Base-by-base conservation (phyloP, 2,113 vertebrate genomes). In the Echinops telfairi region DNA sequence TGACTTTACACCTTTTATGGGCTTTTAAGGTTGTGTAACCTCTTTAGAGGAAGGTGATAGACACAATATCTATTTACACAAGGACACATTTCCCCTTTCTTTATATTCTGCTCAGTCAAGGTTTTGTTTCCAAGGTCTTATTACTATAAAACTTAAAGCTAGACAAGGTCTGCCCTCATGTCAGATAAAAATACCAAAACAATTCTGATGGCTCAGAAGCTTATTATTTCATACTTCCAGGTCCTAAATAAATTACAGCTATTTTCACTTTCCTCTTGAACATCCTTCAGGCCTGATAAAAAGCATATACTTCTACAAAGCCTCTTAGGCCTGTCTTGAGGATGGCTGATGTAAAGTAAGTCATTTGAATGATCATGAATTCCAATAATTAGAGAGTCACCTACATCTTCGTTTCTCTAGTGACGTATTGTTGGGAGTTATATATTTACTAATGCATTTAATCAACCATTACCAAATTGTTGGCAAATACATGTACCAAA, bases 81-180 rank as follows among this genome's bases (percentile, higher is more conserved):
- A 98, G 98, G 98, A 98, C 98, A 98, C 95, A 96, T 98, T 98
- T 98, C 94, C 97, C 97, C 96, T 98, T 98, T 98, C 97, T 97
- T 97, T 98, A 98, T 98, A 97, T 97, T 98, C 95, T 88, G 92
- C 97, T 98, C 97, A 98, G 97, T 98, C 98, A 98, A 98, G 98
- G 98, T 98, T 98, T 98, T 98, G 97, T 97, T 98, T 98, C 97
- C 98, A 98, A 98, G 98, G 98, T 97, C 98, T 98, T 98, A 98
- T 98, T 98, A 97, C 97, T 98, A 98, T 98, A 98, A 97, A 98
- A 98, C 97, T 97, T 98, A 98, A 98, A 98, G 92, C n/a, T 88
- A 97, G 98, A 98, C 98, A 98, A 98, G 98, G 98, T 97, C 98
- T 98, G 97, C 97, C 97, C 97, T 98, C 96, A 70, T 97, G 97